phyloP scores from a whole-genome alignment of 2,113 vertebrate genomes.

The Thinocorus orbignyianus region DNA sequence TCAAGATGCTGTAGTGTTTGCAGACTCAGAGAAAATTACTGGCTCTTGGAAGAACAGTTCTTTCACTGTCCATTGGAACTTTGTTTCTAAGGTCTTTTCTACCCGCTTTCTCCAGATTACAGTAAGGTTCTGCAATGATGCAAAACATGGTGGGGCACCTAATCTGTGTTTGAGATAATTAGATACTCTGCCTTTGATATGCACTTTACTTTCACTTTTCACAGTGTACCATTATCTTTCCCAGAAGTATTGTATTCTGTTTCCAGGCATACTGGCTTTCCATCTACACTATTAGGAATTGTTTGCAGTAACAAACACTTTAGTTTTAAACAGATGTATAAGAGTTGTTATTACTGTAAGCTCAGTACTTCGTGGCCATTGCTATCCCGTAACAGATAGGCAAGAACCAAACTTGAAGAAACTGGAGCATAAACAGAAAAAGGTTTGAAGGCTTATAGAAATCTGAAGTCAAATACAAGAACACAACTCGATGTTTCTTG shows the following conservation, averaged over 20 bases:
- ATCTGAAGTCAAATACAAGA: background rate
- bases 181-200: background rate
- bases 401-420: background rate
- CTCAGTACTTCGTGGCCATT: background rate
- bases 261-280: background rate
- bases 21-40: background rate
- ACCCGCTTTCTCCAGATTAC: background rate
- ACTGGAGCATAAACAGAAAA: background rate
- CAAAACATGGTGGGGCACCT: background rate
- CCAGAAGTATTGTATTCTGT: background rate
- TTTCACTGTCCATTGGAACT: background rate
- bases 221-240: background rate
- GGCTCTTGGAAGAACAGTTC: background rate
- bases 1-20: background rate
- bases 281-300: background rate
- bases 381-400: background rate
- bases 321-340: background rate
- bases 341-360: background rate
- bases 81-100: background rate
- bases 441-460: rapidly evolving
- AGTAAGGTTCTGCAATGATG: background rate
- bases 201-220: background rate
- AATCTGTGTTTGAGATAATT: background rate
- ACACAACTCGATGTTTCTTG: background rate
- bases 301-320: background rate